Base-by-base conservation (phyloP, 2,888 invertebrate genomes). In the Agrilus mali region DNA sequence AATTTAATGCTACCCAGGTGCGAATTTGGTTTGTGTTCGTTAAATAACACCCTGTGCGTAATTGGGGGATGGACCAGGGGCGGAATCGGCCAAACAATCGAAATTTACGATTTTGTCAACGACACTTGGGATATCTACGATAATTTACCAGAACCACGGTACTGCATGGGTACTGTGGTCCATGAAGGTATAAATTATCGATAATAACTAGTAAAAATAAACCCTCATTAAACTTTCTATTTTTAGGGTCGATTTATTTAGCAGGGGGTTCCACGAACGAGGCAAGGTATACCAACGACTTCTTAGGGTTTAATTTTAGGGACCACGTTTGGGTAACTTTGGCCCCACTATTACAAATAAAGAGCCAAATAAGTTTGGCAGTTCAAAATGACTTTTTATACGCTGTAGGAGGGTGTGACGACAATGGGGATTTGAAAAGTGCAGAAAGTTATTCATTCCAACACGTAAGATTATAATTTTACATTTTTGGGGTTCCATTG, bases 21-120 rank as follows among this genome's bases (percentile, higher is more conserved):
- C 67, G 92, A 90, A 64, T 87, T 93, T 61, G 92, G 93, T 2
- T 68, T 92, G 48, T 87, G 88, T 57, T 83, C 86, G 12, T 76
- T 86, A 65, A 82, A 86, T 53, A 87, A 86, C 22, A 78, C 77
- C 56, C 67, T 94, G 46, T 89, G 86, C 61, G 92, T 90, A 0
- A 80, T 94, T 54, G 93, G 94, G 36, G 94, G 94, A 4, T 93
- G 93, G 92, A 82, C 93, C 31, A 90, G 90, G 0, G 84, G 86
- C 47, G 89, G 90, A 60, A 88, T 93, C 62, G 90, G 89, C 2
- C 82, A 84, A 17, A 81, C 86, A 1, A 86, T 94, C 49, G 94
- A 94, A 63, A 77, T 82, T 54, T 94, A 88, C 61, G 86, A 92
- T 64, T 86, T 90, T 0, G 72, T 78, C 44, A 69, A 74, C 31